Percentiles rank a stretch among this genome's conserved stretches.
Conservation (phyloP, 2,888 invertebrate species). For the Tetrapedia diversipes region DNA sequence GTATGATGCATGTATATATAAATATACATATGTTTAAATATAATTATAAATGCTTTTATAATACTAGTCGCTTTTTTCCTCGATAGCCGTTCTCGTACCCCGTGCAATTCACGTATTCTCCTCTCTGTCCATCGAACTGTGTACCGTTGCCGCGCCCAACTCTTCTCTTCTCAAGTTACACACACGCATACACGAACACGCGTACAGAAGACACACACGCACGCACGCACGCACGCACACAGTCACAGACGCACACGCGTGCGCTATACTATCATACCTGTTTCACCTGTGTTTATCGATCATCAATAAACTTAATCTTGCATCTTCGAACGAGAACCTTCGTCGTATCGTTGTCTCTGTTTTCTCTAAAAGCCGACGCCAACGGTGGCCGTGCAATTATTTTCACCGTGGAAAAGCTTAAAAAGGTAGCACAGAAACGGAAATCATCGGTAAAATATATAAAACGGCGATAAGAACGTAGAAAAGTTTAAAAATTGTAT, state of each 20-base stretch:
- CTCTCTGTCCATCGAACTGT: slow-evolving; percentile 1
- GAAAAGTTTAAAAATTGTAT: slow-evolving; percentile 24
- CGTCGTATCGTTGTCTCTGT: slow-evolving; percentile 19
- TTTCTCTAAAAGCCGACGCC: slow-evolving; percentile 15
- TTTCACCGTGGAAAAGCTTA: slow-evolving; percentile 14
- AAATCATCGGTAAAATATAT: slow-evolving; percentile 7
- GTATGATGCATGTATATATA: slow-evolving; percentile 66
- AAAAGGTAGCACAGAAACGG: slow-evolving; percentile 26
- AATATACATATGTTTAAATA: slow-evolving; percentile 59
- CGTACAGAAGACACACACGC: background rate
- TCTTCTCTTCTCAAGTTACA: background rate
- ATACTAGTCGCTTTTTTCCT: slow-evolving; percentile 74
- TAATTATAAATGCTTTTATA: slow-evolving; percentile 77
- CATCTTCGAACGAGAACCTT: slow-evolving; percentile 11
- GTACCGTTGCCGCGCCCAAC: slow-evolving; percentile 26
- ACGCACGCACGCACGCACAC: background rate
- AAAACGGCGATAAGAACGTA: slow-evolving; percentile 13
- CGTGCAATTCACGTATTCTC: slow-evolving; percentile 21
- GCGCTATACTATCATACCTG: slow-evolving; percentile 13
- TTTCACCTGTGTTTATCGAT: slow-evolving; percentile 4
- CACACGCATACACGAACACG: background rate
- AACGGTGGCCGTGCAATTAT: slow-evolving; percentile 7
- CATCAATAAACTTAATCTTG: slow-evolving; percentile 1
- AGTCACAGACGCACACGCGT: no score
- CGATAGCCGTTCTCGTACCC: slow-evolving; percentile 45